phyloP scores from a whole-genome alignment of 2,797 vertebrate species.

The Epinephelus coioides region DNA sequence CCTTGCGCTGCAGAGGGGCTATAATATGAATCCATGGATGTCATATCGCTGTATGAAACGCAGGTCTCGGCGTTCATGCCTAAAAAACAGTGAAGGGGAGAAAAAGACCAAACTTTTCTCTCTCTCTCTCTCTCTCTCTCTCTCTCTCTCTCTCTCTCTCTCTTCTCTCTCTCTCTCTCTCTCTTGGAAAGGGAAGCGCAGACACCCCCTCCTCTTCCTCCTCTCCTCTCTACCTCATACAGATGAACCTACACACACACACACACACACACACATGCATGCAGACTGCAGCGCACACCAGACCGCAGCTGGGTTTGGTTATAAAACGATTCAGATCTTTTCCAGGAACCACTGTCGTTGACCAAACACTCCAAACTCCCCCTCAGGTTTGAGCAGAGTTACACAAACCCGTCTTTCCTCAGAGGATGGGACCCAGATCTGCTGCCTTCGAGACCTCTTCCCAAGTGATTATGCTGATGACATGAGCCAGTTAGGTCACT shows the following conservation, averaged over 20 bases:
- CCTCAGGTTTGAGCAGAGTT: conserved; percentile 86
- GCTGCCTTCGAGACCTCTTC: conserved; percentile 73
- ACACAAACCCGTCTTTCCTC: conserved; percentile 83
- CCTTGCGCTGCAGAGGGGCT: conserved; percentile 90
- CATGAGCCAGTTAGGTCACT: conserved; percentile 82
- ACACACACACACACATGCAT: conserved; percentile 59
- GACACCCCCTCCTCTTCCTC: conserved; percentile 68
- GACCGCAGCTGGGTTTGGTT: conserved; percentile 90
- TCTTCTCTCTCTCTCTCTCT: conserved; percentile 49
- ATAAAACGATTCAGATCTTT: conserved; percentile 95
- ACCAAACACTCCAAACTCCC: conserved; percentile 88
- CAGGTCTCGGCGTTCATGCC: conserved; percentile 97
- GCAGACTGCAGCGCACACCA: conserved; percentile 54
- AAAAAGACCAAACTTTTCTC: conserved; percentile 70
- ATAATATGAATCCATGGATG: conserved; percentile 99
- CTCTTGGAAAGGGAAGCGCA: conserved; percentile 78
- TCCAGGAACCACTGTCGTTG: conserved; percentile 89
- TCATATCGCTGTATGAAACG: conserved; percentile 96
- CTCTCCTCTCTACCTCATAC: conserved; percentile 69
- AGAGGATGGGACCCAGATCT: conserved; percentile 79
- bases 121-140: conserved; percentile 37
- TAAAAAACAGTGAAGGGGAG: conserved; percentile 78
- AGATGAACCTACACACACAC: conserved; percentile 64
- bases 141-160: conserved; percentile 59
- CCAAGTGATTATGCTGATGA: conserved; percentile 86